Conservation (phyloP, 2,888 invertebrate genomes). For the Trichogramma dendrolimi region DNA sequence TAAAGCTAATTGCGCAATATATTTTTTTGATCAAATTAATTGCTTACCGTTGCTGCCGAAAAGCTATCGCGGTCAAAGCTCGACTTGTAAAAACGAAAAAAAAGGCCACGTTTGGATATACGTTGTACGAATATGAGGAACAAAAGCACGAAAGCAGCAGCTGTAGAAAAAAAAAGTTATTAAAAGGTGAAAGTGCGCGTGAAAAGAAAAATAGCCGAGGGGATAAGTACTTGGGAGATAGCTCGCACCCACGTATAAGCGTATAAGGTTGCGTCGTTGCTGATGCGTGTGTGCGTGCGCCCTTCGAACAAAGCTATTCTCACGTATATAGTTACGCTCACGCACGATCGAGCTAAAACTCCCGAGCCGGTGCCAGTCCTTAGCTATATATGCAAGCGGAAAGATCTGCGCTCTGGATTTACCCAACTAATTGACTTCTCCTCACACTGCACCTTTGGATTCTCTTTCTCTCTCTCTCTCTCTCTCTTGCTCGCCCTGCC, state of each 20-base stretch:
- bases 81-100: neutral
- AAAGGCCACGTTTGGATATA: neutral
- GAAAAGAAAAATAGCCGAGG: constrained; percentile 6
- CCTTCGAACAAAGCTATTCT: too few species aligned
- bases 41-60: too few species aligned
- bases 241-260: neutral
- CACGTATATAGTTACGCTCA: too few species aligned
- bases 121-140: neutral
- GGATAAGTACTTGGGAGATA: constrained; percentile 5
- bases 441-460: neutral
- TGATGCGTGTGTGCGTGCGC: too few species aligned
- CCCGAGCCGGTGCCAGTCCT: too few species aligned
- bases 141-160: neutral
- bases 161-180: constrained; percentile 1
- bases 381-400: neutral
- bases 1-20: too few species aligned
- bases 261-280: neutral
- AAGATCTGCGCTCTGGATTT: constrained; percentile 15
- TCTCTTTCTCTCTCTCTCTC: constrained; percentile 7
- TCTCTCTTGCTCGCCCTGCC: neutral
- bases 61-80: too few species aligned
- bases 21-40: too few species aligned
- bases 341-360: too few species aligned
- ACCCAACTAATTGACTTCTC: constrained; percentile 20
- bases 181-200: constrained; percentile 8